Base-by-base conservation (phyloP, 2,888 invertebrate species). In the Trissoscelio sp. region DNA sequence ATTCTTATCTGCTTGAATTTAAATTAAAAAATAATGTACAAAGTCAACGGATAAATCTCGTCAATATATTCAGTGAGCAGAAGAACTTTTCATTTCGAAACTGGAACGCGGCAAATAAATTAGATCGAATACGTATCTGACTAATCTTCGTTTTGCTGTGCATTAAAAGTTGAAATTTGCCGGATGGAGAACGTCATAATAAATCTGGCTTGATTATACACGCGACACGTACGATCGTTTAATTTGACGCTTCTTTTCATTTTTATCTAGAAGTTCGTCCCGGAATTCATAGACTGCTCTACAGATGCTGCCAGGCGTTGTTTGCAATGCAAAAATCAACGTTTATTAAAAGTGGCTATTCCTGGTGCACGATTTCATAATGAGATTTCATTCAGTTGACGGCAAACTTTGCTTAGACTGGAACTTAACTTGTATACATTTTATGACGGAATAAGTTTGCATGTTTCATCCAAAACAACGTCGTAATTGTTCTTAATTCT, bases 281-380 rank as follows among this genome's bases (percentile, higher is more conserved):
- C 22, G 62, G 62, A 78, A 87, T 86, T 87, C 86, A 86, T 87
- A 75, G 86, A 81, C 82, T 51, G 78, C 28, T 83, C 79, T 78
- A 83, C 87, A 89, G 88, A 86, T 88, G 88, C 85, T 87, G 67
- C 88, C 84, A 3, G 11, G 46, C 58, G 79, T 84, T 78, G 86
- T 89, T 88, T 89, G 89, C 87, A 89, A 87, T 88, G 87, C 87
- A 88, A 88, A 88, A 86, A 78, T 75, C 80, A 69, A 78, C 75
- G 73, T 86, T 88, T 89, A 88, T 89, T 88, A 88, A 87, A 89
- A 85, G 58, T 46, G 34, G 31, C 57, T 12, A 53, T 60, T 79
- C 73, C 70, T 18, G 6, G 14, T 16, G 55, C 24, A 28, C n/a
- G 69, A 66, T 70, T 64, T 70, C 64, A 57, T 70, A 24, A 69